Percentiles rank a stretch among this genome's conserved stretches.
These are phyloP conservation scores for Scaptomyza graminum DNA, from an alignment of 1,140 invertebrate species.

Conservation along the genomic window DNA sequence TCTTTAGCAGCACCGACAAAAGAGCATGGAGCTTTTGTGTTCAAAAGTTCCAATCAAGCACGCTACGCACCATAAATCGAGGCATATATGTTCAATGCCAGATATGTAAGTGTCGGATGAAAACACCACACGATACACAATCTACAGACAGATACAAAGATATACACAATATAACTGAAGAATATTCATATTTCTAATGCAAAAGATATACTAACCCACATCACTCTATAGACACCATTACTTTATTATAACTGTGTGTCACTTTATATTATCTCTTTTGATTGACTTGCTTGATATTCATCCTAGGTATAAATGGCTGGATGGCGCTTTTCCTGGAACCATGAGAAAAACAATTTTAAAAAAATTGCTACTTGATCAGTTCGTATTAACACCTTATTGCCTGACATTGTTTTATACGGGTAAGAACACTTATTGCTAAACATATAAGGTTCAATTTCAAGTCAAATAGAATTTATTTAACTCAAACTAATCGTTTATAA, in stretches of 20 bases:
- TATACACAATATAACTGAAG: not conserved
- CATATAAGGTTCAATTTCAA: not conserved
- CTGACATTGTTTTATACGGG: slow-evolving; percentile 89
- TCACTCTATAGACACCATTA: slow-evolving; percentile 9
- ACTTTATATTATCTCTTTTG: slow-evolving; percentile 4
- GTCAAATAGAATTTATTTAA: no score
- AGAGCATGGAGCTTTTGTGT: slow-evolving; percentile 61
- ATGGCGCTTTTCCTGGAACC: slow-evolving; percentile 88
- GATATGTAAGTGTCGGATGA: slow-evolving; percentile 54
- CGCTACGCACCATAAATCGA: slow-evolving; percentile 55
- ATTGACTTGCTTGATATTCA: slow-evolving; percentile 38
- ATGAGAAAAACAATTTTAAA: slow-evolving; percentile 86
- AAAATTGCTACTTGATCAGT: slow-evolving; percentile 91
- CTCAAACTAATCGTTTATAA: no score
- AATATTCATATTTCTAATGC: not conserved
- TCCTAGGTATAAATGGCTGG: slow-evolving; percentile 91
- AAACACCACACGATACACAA: slow-evolving; percentile 18
- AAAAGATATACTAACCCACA: slow-evolving; percentile 24
- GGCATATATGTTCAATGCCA: slow-evolving; percentile 35
- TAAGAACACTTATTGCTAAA: slow-evolving; percentile 77
- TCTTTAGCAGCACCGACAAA: slow-evolving; percentile 69
- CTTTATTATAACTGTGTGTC: slow-evolving; percentile 12
- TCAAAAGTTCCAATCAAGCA: slow-evolving; percentile 55
- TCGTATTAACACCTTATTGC: slow-evolving; percentile 89
- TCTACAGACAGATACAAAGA: slow-evolving; percentile 7